These are phyloP conservation scores for Pissodes strobi DNA, from an alignment of 1,140 invertebrate species.

Conservation along the genomic window DNA sequence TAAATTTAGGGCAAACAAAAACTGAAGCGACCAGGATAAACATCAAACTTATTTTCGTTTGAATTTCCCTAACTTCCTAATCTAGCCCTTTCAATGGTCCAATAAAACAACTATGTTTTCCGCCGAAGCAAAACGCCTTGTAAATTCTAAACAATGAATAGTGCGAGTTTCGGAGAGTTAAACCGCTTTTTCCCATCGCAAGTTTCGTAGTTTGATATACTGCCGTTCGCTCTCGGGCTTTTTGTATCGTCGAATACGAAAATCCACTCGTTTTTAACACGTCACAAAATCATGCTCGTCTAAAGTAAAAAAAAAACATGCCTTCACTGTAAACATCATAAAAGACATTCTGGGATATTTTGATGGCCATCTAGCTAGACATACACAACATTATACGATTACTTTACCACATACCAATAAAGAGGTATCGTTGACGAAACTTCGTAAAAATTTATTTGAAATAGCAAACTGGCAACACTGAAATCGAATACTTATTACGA, in stretches of 20 bases:
- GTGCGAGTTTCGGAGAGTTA: slow-evolving; percentile 10
- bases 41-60: too few species aligned
- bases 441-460: too few species aligned
- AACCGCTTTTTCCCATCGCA: slow-evolving; percentile 2
- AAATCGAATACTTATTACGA: too few species aligned
- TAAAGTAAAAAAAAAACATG: neutral
- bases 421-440: too few species aligned
- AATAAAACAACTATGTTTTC: too few species aligned
- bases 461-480: too few species aligned
- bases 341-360: neutral
- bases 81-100: too few species aligned
- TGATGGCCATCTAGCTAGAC: neutral
- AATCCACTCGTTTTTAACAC: neutral
- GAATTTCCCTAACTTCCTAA: too few species aligned
- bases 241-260: neutral
- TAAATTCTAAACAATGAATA: slow-evolving; percentile 21
- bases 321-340: neutral
- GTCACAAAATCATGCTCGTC: neutral
- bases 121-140: slow-evolving; percentile 16
- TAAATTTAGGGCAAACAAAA: too few species aligned
- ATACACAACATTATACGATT: neutral
- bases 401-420: slow-evolving; percentile 24
- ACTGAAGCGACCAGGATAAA: too few species aligned
- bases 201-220: slow-evolving; percentile 16
- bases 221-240: neutral